Evolutionary conservation across 1,140 invertebrate species (phyloP), one percentile per base, ranked within the genome.

Genomic region (Drosophila tropicalis): DNA sequence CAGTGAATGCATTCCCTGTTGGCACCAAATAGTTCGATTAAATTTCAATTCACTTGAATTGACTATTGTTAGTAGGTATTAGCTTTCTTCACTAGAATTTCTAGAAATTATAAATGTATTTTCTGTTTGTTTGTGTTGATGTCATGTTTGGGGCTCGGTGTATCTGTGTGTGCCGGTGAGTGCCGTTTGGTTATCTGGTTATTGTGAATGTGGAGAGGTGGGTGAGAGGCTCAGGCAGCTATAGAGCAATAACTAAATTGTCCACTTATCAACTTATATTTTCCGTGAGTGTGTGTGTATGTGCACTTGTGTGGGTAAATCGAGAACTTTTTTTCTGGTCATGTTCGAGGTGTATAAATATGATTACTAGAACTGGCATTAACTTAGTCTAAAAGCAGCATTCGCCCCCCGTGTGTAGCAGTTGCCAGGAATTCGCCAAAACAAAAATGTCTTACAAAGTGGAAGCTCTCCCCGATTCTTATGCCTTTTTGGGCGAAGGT

Each of bases 401-500:
- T 13, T 47, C 15, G 15, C 6, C 7, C 44, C 44, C 44, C 13
- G 5, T 6, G 29, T 6, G 15, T 5, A 47, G 44, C 44, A 47
- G 15, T 47, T 47, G 44, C 7, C 2, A 47, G 3, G 2, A 47
- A 47, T 47, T 47, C 2, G 15, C 17, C 17, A 39, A 58, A n/a
- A 91, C 9, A 19, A 39, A 58, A n/a, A 91, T 91, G 85, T 85
- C 90, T 5, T 91, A 91, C 79, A 92, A 90, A 70, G 81, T 92
- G 40, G 91, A 92, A 67, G 70, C 89, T 41, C 55, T 92, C 10
- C 91, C 91, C 60, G 72, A 91, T 61, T 90, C 87, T 1, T 79
- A 80, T 51, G 85, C 84, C 13, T 89, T 91, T 39, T 92, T 94
- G 64, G 93, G 92, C 9, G 95, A 96, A 92, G 95, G 93, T 44